phyloP scores from a whole-genome alignment of 2,797 vertebrate genomes.

The Mormyrops boulengeri region DNA sequence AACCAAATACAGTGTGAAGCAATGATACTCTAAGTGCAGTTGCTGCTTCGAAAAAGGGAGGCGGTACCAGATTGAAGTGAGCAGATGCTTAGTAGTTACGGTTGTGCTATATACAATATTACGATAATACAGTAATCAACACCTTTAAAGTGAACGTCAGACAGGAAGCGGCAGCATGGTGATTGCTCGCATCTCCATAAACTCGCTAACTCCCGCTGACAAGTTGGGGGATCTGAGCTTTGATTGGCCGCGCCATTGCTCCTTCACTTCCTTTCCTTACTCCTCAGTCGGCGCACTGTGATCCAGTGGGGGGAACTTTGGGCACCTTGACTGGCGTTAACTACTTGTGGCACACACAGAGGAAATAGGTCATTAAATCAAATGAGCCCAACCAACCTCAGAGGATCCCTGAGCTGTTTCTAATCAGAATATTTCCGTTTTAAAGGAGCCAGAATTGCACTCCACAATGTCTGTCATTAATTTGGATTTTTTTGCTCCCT shows the following conservation, averaged over 20 bases:
- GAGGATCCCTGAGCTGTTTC: slow-evolving; percentile 70
- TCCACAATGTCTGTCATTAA: slow-evolving; percentile 44
- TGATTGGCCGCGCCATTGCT: not conserved
- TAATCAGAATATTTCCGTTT: slow-evolving; percentile 70
- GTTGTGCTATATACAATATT: not conserved
- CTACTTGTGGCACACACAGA: slow-evolving; percentile 71
- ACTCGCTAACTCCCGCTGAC: not conserved
- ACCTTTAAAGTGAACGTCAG: slow-evolving; percentile 7
- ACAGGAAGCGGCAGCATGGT: slow-evolving; percentile 3
- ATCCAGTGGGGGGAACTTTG: slow-evolving; percentile 49
- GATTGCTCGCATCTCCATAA: not conserved
- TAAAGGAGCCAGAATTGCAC: slow-evolving; percentile 48
- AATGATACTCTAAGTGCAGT: not conserved
- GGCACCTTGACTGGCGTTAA: slow-evolving; percentile 73
- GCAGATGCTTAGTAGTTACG: not conserved
- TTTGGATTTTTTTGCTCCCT: slow-evolving; percentile 15
- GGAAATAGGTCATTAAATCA: slow-evolving; percentile 79
- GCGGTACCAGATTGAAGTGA: not conserved
- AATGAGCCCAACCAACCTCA: slow-evolving; percentile 63
- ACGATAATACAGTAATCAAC: slow-evolving; percentile 21
- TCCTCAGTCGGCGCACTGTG: slow-evolving; percentile 4
- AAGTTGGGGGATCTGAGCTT: not conserved
- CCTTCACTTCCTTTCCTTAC: not conserved
- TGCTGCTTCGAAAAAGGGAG: not conserved
- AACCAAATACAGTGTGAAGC: not conserved